Conservation (phyloP, 1,140 invertebrate genomes). For the Carposina sasakii region DNA sequence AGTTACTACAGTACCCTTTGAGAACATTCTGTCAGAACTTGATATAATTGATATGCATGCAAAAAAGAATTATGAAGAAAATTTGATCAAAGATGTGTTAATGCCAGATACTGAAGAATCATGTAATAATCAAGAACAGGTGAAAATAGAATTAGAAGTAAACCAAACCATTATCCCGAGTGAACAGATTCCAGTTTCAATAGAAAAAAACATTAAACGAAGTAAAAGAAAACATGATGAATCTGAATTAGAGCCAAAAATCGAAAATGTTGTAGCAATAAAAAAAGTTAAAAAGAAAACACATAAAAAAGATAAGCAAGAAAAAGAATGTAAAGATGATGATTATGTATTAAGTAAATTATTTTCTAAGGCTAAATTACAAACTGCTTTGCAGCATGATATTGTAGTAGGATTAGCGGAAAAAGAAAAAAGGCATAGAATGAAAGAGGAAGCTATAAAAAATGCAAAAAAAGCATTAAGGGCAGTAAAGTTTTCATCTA, state of each 20-base stretch:
- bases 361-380: conserved; percentile 73
- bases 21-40: conserved; percentile 69
- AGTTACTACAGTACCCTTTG: conserved; percentile 71
- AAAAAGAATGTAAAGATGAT: conserved; percentile 60
- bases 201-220: conserved; percentile 16
- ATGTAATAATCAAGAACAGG: conserved; percentile 1
- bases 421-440: conserved; percentile 61
- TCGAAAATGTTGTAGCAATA: conserved; percentile 50
- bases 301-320: conserved; percentile 38
- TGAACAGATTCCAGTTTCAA: too few species aligned
- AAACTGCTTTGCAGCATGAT: conserved; percentile 75
- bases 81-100: conserved; percentile 58
- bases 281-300: conserved; percentile 58
- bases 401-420: conserved; percentile 69
- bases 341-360: conserved; percentile 75
- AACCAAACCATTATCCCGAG: too few species aligned
- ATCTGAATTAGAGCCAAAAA: conserved; percentile 30
- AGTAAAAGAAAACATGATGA: conserved; percentile 44
- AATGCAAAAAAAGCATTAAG: conserved; percentile 69
- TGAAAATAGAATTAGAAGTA: neutral
- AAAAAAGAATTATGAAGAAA: conserved; percentile 64
- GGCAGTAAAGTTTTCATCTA: conserved; percentile 71
- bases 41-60: conserved; percentile 69
- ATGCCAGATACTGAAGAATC: conserved; percentile 31
- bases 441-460: conserved; percentile 70